A percentile compares a stretch with the other conserved stretches of the same genome.
Conservation (phyloP, 2,888 invertebrate species). For the Tetramorium bicarinatum region DNA sequence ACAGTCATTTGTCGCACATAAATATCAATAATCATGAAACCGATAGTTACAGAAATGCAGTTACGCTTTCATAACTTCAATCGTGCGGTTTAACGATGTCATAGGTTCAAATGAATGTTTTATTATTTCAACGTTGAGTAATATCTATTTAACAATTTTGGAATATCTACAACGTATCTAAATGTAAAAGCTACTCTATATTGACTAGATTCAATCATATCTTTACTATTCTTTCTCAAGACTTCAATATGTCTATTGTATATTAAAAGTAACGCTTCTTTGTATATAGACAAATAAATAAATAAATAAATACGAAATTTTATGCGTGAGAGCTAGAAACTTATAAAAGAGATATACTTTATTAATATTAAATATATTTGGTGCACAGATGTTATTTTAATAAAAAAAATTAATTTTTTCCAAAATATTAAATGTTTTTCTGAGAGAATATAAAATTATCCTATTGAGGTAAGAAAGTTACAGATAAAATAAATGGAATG, state of each 20-base stretch:
- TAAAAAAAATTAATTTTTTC: slow-evolving; percentile 29
- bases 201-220: slow-evolving; percentile 77
- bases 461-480: slow-evolving; percentile 6
- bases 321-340: slow-evolving; percentile 37
- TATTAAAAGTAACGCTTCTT: slow-evolving; percentile 34
- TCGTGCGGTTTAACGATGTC: slow-evolving; percentile 56
- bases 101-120: slow-evolving; percentile 59
- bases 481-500: not conserved
- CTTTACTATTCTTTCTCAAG: slow-evolving; percentile 46
- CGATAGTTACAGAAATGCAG: slow-evolving; percentile 22
- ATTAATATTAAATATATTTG: slow-evolving; percentile 24
- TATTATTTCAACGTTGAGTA: slow-evolving; percentile 65
- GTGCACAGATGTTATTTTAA: slow-evolving; percentile 54
- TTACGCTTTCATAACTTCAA: slow-evolving; percentile 52
- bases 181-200: slow-evolving; percentile 73
- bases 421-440: not conserved
- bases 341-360: not conserved
- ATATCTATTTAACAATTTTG: slow-evolving; percentile 78
- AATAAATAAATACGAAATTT: slow-evolving; percentile 49
- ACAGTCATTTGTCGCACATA: slow-evolving; percentile 51
- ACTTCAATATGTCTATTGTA: slow-evolving; percentile 25
- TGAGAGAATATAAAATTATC: not conserved
- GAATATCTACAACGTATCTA: slow-evolving; percentile 75
- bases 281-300: slow-evolving; percentile 55
- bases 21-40: slow-evolving; percentile 51